Evolutionary conservation across 2,888 invertebrate genomes (phyloP).

Genomic region (Brachyopa scutellaris): DNA sequence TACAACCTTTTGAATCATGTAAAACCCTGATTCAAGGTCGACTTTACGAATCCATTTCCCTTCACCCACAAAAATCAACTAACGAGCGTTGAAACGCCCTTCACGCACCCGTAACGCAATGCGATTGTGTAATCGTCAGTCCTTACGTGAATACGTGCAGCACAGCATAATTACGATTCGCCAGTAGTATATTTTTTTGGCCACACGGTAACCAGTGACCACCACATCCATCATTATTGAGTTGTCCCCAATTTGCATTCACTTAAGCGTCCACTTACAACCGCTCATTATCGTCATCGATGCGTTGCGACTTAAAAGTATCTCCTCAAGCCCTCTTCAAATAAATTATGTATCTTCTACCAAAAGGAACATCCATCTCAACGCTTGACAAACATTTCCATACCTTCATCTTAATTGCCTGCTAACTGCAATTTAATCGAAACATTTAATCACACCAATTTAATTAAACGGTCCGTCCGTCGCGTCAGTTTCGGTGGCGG

Average conservation of each 20-base stretch:
- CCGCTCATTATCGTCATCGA: constrained; percentile 53
- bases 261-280: constrained; percentile 45
- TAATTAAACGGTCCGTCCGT: constrained; percentile 55
- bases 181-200: too few species aligned
- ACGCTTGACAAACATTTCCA: constrained; percentile 69
- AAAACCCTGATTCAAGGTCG: too few species aligned
- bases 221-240: constrained; percentile 14
- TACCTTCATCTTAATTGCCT: constrained; percentile 66
- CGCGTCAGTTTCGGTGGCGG: not conserved
- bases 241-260: constrained; percentile 54
- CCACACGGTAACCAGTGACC: not conserved
- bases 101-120: too few species aligned
- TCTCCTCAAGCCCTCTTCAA: constrained; percentile 33
- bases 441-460: constrained; percentile 71
- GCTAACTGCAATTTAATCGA: constrained; percentile 70
- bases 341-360: constrained; percentile 45
- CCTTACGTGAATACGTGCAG: too few species aligned
- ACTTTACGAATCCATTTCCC: too few species aligned
- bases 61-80: too few species aligned
- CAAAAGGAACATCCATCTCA: constrained; percentile 48
- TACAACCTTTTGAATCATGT: too few species aligned
- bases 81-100: too few species aligned
- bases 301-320: not conserved
- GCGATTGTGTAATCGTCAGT: too few species aligned
- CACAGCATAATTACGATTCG: too few species aligned